These are phyloP conservation scores for Aurelia sp. DNA, from an alignment of 30 jellyfish, hydroid and myxozoan genomes.

Conservation along the genomic window DNA sequence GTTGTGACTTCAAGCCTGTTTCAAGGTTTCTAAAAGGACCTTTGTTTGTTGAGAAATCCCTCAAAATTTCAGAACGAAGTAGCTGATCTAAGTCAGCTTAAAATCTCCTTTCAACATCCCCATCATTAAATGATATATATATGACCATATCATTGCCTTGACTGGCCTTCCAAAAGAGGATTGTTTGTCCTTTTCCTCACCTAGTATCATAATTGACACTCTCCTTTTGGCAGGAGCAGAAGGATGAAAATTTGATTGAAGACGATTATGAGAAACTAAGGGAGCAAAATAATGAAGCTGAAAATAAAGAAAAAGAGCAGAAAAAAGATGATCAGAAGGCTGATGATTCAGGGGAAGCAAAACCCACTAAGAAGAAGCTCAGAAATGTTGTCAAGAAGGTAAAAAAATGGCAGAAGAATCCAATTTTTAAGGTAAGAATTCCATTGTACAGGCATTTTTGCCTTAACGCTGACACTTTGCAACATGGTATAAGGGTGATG, in stretches of 20 bases:
- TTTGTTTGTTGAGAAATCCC: too few relatives aligned
- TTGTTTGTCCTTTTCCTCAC: too few relatives aligned
- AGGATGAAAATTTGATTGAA: conserved; percentile 14
- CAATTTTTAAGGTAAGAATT: conserved; percentile 43
- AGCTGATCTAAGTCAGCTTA: too few relatives aligned
- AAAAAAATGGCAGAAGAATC: conserved; percentile 47
- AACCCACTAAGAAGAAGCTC: conserved; percentile 10
- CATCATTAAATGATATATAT: too few relatives aligned
- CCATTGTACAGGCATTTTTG: too few relatives aligned
- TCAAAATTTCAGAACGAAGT: too few relatives aligned
- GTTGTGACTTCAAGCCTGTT: too few relatives aligned
- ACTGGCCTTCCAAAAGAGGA: too few relatives aligned
- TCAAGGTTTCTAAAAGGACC: too few relatives aligned
- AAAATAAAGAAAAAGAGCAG: background rate
- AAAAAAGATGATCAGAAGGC: background rate
- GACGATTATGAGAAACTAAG: background rate
- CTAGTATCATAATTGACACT: background rate
- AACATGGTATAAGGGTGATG: too few relatives aligned
- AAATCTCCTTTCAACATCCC: too few relatives aligned
- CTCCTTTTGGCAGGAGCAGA: conserved; percentile 8
- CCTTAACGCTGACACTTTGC: too few relatives aligned
- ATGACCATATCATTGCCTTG: background rate
- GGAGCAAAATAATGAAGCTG: background rate
- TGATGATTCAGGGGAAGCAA: background rate
- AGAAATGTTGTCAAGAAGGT: conserved; percentile 13